Percentiles rank a stretch among this genome's conserved stretches.
Evolutionary conservation across 1,140 invertebrate genomes (phyloP).

Genomic region (Formica selysi): DNA sequence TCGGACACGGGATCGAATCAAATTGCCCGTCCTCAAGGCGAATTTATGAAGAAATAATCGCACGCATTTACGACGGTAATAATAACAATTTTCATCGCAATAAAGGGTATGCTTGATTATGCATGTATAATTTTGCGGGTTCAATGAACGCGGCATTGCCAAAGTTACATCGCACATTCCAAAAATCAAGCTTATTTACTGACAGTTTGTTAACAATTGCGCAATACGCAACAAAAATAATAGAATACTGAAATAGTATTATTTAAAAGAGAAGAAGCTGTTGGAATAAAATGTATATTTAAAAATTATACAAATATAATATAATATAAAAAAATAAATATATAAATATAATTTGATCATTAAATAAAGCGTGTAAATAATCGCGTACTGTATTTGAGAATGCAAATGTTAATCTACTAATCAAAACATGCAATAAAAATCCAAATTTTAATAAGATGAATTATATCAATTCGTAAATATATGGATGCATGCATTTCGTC

Average conservation of each 20-base stretch:
- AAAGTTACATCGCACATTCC: neutral
- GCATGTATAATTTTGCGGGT: slow-evolving; percentile 35
- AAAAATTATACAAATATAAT: too few relatives aligned
- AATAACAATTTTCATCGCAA: slow-evolving; percentile 60
- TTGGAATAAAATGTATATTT: neutral
- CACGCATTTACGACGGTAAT: slow-evolving; percentile 50
- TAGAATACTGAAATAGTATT: neutral
- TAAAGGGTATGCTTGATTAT: slow-evolving; percentile 33
- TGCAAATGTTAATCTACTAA: too few relatives aligned
- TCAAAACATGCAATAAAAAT: neutral
- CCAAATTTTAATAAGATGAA: neutral
- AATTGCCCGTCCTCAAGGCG: slow-evolving; percentile 48
- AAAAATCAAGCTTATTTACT: neutral
- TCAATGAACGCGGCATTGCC: slow-evolving; percentile 22
- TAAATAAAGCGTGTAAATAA: too few relatives aligned
- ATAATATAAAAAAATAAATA: too few relatives aligned
- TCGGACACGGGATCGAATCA: slow-evolving; percentile 35
- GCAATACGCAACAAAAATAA: neutral
- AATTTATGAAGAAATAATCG: slow-evolving; percentile 58
- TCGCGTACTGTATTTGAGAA: too few relatives aligned
- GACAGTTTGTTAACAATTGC: neutral
- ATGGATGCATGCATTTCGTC: neutral
- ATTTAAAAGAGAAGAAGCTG: neutral
- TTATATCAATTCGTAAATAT: neutral
- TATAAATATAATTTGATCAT: too few relatives aligned